Percentiles rank a stretch among this genome's conserved stretches.
Conservation (phyloP, 1,140 invertebrate species). For the Linepithema humile region DNA sequence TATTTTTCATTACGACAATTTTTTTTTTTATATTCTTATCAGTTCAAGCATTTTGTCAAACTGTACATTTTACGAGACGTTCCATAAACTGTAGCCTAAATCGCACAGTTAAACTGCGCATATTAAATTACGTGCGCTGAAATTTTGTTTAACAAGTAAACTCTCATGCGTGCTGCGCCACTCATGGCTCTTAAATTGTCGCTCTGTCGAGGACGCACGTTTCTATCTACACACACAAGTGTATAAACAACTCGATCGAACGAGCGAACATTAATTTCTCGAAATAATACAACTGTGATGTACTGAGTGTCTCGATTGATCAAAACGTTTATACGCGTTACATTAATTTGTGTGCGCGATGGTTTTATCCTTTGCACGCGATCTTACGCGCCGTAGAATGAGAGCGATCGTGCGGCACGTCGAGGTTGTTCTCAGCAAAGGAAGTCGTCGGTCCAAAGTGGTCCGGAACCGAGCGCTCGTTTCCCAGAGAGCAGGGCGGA, state of each 20-base stretch:
- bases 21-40: background rate
- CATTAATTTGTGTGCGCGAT: background rate
- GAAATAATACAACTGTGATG: background rate
- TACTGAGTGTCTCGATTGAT: background rate
- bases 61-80: background rate
- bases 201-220: no score
- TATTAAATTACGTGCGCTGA: background rate
- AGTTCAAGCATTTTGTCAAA: background rate
- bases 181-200: background rate
- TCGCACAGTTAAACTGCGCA: background rate
- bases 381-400: slow-evolving; percentile 1
- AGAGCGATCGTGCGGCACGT: background rate
- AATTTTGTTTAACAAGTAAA: slow-evolving; percentile 17
- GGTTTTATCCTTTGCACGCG: background rate
- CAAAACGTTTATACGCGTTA: no score
- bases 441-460: slow-evolving; percentile 27
- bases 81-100: background rate
- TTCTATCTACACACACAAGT: background rate
- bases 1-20: background rate
- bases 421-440: background rate
- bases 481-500: slow-evolving; percentile 14
- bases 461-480: slow-evolving; percentile 42
- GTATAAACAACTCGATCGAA: background rate
- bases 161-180: background rate
- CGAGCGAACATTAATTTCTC: background rate